These are phyloP conservation scores for Calephelis nemesis DNA, from an alignment of 1,140 invertebrate genomes.

Conservation along the genomic window DNA sequence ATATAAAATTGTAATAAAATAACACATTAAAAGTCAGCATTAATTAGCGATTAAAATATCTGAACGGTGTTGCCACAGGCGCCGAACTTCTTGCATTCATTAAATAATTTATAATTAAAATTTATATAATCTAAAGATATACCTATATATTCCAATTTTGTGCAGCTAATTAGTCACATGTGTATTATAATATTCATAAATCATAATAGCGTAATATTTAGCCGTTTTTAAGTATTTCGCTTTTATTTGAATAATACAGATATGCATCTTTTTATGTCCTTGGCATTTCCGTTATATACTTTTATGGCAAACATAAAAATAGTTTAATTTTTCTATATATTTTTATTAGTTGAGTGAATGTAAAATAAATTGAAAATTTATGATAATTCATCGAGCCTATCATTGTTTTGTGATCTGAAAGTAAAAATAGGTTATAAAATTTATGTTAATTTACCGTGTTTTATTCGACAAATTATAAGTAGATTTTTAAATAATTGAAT, in stretches of 20 bases:
- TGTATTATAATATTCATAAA: conserved; percentile 17
- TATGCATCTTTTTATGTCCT: background rate
- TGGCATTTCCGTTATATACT: background rate
- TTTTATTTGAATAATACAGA: conserved; percentile 3
- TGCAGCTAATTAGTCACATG: conserved; percentile 11
- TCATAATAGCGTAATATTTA: conserved; percentile 14
- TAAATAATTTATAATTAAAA: conserved; percentile 6
- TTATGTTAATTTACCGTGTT: too few species aligned
- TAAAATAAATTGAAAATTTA: background rate
- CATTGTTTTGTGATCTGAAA: background rate
- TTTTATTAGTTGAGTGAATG: background rate
- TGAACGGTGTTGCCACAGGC: background rate
- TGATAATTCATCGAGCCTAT: background rate
- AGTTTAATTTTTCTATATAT: background rate
- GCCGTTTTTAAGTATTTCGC: conserved; percentile 1
- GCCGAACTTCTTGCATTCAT: conserved; percentile 2
- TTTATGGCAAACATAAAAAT: background rate
- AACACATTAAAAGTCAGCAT: conserved; percentile 14
- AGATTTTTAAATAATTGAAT: too few species aligned
- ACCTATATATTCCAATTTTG: conserved; percentile 7
- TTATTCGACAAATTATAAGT: too few species aligned
- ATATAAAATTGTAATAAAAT: conserved; percentile 13
- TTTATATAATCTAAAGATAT: background rate
- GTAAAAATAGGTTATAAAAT: too few species aligned
- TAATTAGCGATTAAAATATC: conserved; percentile 11